phyloP scores from a whole-genome alignment of 1,140 invertebrate genomes.

The Stegodyphus dumicola region DNA sequence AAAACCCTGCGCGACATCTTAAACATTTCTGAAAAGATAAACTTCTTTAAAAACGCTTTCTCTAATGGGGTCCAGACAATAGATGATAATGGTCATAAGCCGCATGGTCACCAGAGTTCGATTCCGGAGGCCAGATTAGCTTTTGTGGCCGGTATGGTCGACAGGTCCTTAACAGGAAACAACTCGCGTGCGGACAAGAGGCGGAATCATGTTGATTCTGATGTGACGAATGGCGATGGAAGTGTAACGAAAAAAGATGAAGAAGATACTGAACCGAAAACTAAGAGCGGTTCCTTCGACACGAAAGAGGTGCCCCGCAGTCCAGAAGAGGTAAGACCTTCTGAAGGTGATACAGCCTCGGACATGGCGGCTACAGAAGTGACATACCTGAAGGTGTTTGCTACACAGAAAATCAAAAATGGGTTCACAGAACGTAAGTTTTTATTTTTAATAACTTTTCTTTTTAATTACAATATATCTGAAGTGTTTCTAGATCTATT shows the following conservation, averaged over 20 bases:
- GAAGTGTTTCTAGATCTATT: neutral
- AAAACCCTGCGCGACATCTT: slow-evolving; percentile 4
- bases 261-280: too few species aligned
- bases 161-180: slow-evolving; percentile 37
- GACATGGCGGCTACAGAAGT: slow-evolving; percentile 31
- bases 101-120: slow-evolving; percentile 47
- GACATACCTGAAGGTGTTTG: slow-evolving; percentile 41
- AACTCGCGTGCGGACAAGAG: slow-evolving; percentile 15
- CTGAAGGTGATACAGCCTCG: neutral
- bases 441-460: neutral
- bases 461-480: neutral
- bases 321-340: neutral
- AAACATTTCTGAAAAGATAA: slow-evolving; percentile 36
- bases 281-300: too few species aligned
- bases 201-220: neutral
- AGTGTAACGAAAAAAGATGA: slow-evolving; percentile 10
- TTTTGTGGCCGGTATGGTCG: slow-evolving; percentile 48
- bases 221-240: neutral
- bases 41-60: slow-evolving; percentile 27
- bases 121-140: slow-evolving; percentile 51
- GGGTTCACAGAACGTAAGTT: slow-evolving; percentile 11
- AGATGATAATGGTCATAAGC: neutral
- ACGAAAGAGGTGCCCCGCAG: neutral
- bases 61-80: neutral
- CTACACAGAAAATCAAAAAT: neutral